Percentiles rank a stretch among this genome's conserved stretches.
These are phyloP conservation scores for Redunca redunca DNA, from an alignment of 2,113 vertebrate genomes.

Conservation along the genomic window DNA sequence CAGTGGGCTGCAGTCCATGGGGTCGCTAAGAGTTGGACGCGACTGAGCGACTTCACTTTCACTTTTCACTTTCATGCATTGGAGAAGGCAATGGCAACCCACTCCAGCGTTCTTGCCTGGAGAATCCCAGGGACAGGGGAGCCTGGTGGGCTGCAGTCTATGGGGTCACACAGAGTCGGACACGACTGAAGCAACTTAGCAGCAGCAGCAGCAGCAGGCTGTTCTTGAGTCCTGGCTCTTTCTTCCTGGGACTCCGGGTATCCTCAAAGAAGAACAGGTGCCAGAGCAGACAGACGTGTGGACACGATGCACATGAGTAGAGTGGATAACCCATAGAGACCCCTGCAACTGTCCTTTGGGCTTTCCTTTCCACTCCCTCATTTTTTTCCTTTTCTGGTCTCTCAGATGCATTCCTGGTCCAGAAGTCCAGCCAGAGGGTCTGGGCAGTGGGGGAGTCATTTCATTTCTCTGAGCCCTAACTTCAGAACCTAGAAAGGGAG, in stretches of 20 bases:
- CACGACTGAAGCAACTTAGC: too few relatives aligned
- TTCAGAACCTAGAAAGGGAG: neutral
- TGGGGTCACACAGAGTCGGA: too few relatives aligned
- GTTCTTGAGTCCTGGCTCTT: neutral
- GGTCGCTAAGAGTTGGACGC: too few relatives aligned
- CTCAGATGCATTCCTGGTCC: neutral
- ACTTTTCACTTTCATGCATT: too few relatives aligned
- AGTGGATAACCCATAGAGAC: neutral
- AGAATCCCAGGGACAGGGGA: too few relatives aligned
- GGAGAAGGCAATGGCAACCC: too few relatives aligned
- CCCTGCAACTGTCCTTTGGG: neutral
- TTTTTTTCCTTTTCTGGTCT: neutral
- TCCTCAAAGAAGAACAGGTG: neutral
- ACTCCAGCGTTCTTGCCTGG: too few relatives aligned
- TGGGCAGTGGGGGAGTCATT: neutral
- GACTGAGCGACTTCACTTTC: too few relatives aligned
- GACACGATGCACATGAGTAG: fast-evolving
- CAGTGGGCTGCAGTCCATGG: too few relatives aligned
- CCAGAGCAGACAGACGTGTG: neutral
- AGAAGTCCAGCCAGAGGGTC: neutral
- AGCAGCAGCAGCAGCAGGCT: too few relatives aligned
- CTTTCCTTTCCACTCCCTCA: neutral
- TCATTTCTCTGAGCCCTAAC: neutral
- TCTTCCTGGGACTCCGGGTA: neutral
- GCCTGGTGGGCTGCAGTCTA: too few relatives aligned